A percentile compares a stretch with the other conserved stretches of the same genome.
These are phyloP conservation scores for Armadillidium nasatum DNA, from an alignment of 1,140 invertebrate species.

Conservation along the genomic window DNA sequence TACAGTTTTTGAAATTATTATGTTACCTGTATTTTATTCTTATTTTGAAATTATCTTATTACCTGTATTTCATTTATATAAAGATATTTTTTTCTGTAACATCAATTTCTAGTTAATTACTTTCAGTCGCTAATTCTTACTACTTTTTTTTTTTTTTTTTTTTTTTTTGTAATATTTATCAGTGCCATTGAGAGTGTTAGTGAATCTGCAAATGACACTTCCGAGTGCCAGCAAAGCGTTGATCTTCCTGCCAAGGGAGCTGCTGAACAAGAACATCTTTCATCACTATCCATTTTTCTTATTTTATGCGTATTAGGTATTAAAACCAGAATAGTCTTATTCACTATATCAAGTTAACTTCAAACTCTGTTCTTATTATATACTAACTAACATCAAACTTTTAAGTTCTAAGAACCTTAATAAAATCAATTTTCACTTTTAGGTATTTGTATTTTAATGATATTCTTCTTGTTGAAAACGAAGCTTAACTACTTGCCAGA, in stretches of 20 bases:
- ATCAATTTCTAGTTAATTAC: not conserved
- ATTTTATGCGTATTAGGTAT: constrained; percentile 78
- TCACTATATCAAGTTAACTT: too few species aligned
- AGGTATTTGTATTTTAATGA: constrained; percentile 85
- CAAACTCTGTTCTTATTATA: too few species aligned
- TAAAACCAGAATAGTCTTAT: too few species aligned
- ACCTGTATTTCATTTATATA: too few species aligned
- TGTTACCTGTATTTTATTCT: too few species aligned
- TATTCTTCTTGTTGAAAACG: constrained; percentile 89
- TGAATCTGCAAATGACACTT: constrained; percentile 31
- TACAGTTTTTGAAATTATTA: too few species aligned
- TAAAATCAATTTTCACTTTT: constrained; percentile 32
- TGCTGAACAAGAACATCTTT: constrained; percentile 91
- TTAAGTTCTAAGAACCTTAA: too few species aligned
- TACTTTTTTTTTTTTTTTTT: not conserved
- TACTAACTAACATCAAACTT: too few species aligned
- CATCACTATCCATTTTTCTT: constrained; percentile 94
- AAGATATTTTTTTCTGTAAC: too few species aligned
- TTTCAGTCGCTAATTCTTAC: not conserved
- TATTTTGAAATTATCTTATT: too few species aligned
- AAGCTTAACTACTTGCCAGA: constrained; percentile 96
- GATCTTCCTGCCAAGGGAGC: constrained; percentile 74
- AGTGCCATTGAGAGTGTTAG: not conserved
- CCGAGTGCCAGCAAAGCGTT: constrained; percentile 48
- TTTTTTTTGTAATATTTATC: not conserved